Conservation (phyloP, 2,888 invertebrate species). For the Scotopteryx bipunctaria region DNA sequence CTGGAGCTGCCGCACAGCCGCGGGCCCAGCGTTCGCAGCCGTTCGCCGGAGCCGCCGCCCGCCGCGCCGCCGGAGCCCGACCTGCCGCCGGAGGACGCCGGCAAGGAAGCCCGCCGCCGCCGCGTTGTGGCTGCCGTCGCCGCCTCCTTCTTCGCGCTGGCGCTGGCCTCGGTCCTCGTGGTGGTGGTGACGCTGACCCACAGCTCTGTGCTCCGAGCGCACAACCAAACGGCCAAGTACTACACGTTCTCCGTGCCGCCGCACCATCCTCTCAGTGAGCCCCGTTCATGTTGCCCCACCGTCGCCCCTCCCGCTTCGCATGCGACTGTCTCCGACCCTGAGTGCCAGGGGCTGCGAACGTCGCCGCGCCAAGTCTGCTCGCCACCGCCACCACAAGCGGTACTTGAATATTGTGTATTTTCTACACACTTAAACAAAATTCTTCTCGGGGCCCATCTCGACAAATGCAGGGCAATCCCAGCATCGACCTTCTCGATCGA, state of each 20-base stretch:
- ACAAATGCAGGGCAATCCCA: slow-evolving; percentile 52
- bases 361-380: slow-evolving; percentile 64
- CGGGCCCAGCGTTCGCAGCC: slow-evolving; percentile 74
- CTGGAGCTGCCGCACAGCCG: slow-evolving; percentile 73
- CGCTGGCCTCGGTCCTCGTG: slow-evolving; percentile 88
- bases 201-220: slow-evolving; percentile 85
- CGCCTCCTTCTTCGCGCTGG: slow-evolving; percentile 88
- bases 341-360: slow-evolving; percentile 82
- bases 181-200: slow-evolving; percentile 91
- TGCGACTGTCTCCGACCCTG: slow-evolving; percentile 82
- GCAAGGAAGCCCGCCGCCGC: slow-evolving; percentile 86
- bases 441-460: slow-evolving; percentile 44
- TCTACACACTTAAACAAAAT: slow-evolving; percentile 45
- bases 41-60: slow-evolving; percentile 71
- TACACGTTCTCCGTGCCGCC: slow-evolving; percentile 85
- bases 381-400: slow-evolving; percentile 68
- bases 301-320: slow-evolving; percentile 83
- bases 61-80: slow-evolving; percentile 67
- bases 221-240: slow-evolving; percentile 86
- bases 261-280: slow-evolving; percentile 84
- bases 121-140: slow-evolving; percentile 88
- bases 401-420: slow-evolving; percentile 62
- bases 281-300: slow-evolving; percentile 84
- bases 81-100: slow-evolving; percentile 79
- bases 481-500: slow-evolving; percentile 27